phyloP scores from a whole-genome alignment of 2,888 invertebrate species.

The Nasonia oneida region DNA sequence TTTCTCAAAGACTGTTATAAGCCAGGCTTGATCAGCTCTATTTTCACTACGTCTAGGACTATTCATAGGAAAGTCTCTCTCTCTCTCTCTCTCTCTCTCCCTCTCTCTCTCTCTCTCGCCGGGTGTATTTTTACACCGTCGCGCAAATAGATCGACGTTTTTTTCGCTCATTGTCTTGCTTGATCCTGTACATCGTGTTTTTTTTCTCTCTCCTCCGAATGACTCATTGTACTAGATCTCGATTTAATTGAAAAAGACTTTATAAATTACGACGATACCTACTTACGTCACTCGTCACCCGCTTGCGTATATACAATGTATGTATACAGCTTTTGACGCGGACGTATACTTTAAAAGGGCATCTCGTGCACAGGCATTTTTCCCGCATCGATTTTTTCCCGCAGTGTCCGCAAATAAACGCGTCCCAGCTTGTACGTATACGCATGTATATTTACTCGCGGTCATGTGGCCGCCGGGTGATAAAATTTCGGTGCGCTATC shows the following conservation, averaged over 20 bases:
- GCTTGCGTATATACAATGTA: neutral
- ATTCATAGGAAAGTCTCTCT: neutral
- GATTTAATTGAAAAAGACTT: neutral
- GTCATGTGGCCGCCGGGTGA: neutral
- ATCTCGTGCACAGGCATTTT: neutral
- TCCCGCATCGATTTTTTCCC: neutral
- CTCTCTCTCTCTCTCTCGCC: neutral
- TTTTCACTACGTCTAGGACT: neutral
- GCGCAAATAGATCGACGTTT: neutral
- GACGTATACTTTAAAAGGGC: neutral
- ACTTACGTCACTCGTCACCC: conserved; percentile 5
- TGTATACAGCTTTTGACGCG: neutral
- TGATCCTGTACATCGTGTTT: neutral
- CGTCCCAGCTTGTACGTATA: neutral
- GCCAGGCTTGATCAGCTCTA: neutral
- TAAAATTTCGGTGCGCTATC: neutral
- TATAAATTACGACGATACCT: neutral
- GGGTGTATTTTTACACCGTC: neutral
- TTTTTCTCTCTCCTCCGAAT: neutral
- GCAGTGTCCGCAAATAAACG: neutral
- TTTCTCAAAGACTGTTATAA: neutral
- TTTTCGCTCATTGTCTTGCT: neutral
- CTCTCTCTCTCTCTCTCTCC: neutral
- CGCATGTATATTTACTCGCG: neutral
- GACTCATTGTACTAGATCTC: too few species aligned